Percentiles rank a stretch among this genome's conserved stretches.
phyloP scores from a whole-genome alignment of 2,113 vertebrate genomes.

The Verasper variegatus region DNA sequence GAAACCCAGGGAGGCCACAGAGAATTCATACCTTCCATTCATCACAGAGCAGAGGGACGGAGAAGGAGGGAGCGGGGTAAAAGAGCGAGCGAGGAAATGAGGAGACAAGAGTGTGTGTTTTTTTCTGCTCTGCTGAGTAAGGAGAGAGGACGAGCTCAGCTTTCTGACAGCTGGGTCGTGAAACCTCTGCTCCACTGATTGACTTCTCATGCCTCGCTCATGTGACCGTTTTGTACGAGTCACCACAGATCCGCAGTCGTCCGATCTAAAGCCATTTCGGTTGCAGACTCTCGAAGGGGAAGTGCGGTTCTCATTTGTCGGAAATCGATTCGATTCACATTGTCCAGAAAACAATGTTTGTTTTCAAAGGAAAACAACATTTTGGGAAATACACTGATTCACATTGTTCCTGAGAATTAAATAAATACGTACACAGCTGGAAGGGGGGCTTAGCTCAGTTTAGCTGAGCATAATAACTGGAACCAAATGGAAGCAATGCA shows the following conservation, averaged over 20 bases:
- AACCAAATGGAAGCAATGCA: no score
- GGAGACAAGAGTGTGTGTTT: constrained; percentile 65
- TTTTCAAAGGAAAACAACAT: not conserved
- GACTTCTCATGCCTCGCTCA: constrained; percentile 44
- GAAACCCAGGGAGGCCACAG: constrained; percentile 79
- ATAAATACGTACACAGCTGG: not conserved
- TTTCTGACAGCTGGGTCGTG: constrained; percentile 73
- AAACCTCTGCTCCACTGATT: constrained; percentile 63
- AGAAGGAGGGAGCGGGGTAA: constrained; percentile 40
- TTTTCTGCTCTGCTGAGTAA: constrained; percentile 76
- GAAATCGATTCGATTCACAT: not conserved
- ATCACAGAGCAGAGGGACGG: constrained; percentile 65
- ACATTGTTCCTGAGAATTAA: not conserved
- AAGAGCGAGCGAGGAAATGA: constrained; percentile 76
- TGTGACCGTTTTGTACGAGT: constrained; percentile 38
- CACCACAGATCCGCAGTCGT: constrained; percentile 15
- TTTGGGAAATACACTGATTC: not conserved
- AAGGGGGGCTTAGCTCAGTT: not conserved
- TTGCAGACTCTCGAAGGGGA: not conserved
- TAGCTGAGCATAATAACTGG: no score
- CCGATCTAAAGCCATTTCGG: not conserved
- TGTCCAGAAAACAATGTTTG: no score
- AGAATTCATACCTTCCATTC: constrained; percentile 85
- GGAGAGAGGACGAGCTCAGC: constrained; percentile 66
- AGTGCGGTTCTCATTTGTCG: not conserved